These are phyloP conservation scores for Pseudonaja textilis DNA, from an alignment of 2,113 vertebrate species.

Conservation along the genomic window DNA sequence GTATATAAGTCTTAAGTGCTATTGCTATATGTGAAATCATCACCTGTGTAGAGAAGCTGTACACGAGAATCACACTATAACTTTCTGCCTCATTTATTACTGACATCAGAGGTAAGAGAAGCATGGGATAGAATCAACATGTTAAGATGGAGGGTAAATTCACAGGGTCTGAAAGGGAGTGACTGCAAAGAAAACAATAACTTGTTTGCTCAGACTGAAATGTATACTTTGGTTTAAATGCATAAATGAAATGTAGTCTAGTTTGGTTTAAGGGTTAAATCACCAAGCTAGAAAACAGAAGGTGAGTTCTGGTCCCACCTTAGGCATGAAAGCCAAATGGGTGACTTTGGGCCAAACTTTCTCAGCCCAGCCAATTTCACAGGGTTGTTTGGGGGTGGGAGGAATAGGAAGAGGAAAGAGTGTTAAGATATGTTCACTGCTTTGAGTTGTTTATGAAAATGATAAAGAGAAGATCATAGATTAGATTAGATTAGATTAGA, in stretches of 20 bases:
- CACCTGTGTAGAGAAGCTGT: neutral
- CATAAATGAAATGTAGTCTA: neutral
- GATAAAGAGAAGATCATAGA: too few species aligned
- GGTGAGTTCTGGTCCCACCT: neutral
- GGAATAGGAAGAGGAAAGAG: neutral
- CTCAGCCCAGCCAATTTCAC: neutral
- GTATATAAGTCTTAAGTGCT: too few species aligned
- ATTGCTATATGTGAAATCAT: neutral
- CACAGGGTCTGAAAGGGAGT: neutral
- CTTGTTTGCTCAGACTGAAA: neutral
- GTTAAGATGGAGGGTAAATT: neutral
- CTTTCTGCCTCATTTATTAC: too few species aligned
- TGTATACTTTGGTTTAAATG: neutral
- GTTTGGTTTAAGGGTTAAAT: neutral
- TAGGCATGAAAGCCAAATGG: neutral
- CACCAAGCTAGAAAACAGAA: neutral
- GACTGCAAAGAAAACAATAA: neutral
- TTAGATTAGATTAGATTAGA: too few species aligned
- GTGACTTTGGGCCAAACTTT: neutral
- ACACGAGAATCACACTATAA: neutral
- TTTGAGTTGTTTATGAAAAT: neutral
- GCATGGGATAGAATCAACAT: neutral
- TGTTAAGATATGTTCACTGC: neutral
- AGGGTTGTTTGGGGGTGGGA: neutral
- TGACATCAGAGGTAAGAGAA: neutral